Base-by-base conservation (phyloP, 2,888 invertebrate species). In the Caenorhabditis afra region DNA sequence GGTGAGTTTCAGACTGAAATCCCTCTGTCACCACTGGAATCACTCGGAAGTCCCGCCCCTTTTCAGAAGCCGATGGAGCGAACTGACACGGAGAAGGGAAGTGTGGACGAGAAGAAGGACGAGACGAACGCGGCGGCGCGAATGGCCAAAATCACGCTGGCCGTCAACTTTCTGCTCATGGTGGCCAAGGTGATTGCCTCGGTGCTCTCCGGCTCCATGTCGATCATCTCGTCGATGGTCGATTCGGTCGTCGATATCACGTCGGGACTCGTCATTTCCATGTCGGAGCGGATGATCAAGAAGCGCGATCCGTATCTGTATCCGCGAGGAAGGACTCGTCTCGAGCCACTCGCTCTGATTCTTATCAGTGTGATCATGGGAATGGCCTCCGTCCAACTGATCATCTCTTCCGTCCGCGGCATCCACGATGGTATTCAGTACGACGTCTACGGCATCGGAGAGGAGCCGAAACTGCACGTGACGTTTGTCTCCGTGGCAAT, bases 181-280 rank as follows among this genome's bases (percentile, higher is more conserved):
- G 70, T 91, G 0, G 90, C 89, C n/a, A 92, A 92, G 83, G 85
- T 82, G 79, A 37, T 66, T 16, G 92, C 92, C 7, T 91, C 91
- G 1, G 90, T 86, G 2, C 52, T 92, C 62, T 91, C 92, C 11
- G 91, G 91, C 3, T 92, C 92, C 5, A 89, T 92, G 39, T 90
- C 92, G 4, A 91, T 92, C 76, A 90, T 92, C 59, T 92, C 91
- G 12, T 91, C 91, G 52, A 87, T 92, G 59, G 91, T 92, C 16
- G 92, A 92, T 86, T 91, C 91, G 58, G 85, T 88, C 12, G 91
- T 92, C 5, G 92, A 92, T 82, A 89, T 92, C 23, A 86, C 91
- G 5, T 91, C 91, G 11, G 79, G 80, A 44, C 57, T 79, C 7
- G 73, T 92, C 29, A 90, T 92, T 50, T 92, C 91, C 89, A 83